Evolutionary conservation across 2,888 invertebrate species (phyloP), one percentile per base, ranked within the genome.

Genomic region (Chorisops tibialis): DNA sequence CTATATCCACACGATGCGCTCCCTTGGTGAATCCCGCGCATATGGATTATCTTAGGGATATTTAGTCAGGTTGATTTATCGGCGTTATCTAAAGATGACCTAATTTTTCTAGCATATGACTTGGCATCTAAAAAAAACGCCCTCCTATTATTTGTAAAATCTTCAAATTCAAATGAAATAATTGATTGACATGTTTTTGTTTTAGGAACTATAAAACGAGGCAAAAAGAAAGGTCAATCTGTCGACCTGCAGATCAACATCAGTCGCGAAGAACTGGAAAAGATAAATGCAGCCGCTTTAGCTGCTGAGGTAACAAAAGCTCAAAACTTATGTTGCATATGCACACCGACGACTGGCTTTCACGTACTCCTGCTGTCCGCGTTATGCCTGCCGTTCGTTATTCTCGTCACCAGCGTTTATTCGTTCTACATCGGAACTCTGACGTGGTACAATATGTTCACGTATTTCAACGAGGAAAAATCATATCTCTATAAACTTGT

Each of bases 401-500:
- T 84, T 30, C 68, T 84, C 39, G 78, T 85, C 62, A 87, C 89
- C 9, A 80, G 84, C 12, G 73, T 83, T 50, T 87, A 88, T 71
- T 86, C 87, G 1, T 88, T 89, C 73, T 89, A 88, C 71, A 84
- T 87, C 65, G 88, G 89, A 18, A 88, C 88, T 1, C 76, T 87
- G 69, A 86, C 88, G 50, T 89, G 89, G 89, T 89, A 89, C 71
- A 89, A 88, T 69, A 81, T 88, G 66, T 87, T 88, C 71, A 82
- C 84, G 47, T 85, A 85, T 71, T 82, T 87, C 59, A 86, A 85
- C 61, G 88, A 88, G 70, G 85, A 87, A 69, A 82, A 82, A 68
- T 82, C 82, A 52, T 81, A 85, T 67, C 74, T 83, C 61, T 85
- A 85, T 70, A 84, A 84, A 71, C 76, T 87, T 11, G 75, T 85